phyloP scores from a whole-genome alignment of 2,113 vertebrate species.

The Pardalotus punctatus region DNA sequence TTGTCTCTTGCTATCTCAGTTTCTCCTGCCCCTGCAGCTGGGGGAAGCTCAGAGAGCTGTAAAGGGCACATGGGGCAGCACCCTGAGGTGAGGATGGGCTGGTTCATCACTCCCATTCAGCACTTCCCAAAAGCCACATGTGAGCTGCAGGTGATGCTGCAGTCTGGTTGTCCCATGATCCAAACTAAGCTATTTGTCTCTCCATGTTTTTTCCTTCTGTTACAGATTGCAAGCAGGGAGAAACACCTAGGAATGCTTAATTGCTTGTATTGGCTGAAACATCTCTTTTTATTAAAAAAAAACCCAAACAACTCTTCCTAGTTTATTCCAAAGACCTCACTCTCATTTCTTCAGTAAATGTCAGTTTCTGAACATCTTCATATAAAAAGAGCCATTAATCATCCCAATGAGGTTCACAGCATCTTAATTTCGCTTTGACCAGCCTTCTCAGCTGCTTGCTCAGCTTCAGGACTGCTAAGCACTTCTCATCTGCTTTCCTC shows the following conservation, averaged over 20 bases:
- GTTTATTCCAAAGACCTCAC: not conserved
- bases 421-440: not conserved
- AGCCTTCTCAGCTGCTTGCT: not conserved
- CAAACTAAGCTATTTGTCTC: not conserved
- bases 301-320: not conserved
- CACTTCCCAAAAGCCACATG: not conserved
- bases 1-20: not conserved
- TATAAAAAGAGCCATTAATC: slow-evolving; percentile 16
- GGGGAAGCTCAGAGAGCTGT: not conserved
- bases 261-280: not conserved
- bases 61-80: not conserved
- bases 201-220: not conserved
- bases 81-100: not conserved
- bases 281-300: not conserved
- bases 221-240: not conserved
- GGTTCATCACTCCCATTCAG: not conserved
- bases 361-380: not conserved
- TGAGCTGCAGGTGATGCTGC: not conserved
- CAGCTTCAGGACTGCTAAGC: not conserved
- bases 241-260: not conserved
- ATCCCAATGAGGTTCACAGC: not conserved
- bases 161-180: not conserved
- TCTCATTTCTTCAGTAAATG: not conserved
- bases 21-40: not conserved
- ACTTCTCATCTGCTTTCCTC: not conserved